These are phyloP conservation scores for Cerceris ruficornis DNA, from an alignment of 2,888 invertebrate genomes.

Conservation along the genomic window DNA sequence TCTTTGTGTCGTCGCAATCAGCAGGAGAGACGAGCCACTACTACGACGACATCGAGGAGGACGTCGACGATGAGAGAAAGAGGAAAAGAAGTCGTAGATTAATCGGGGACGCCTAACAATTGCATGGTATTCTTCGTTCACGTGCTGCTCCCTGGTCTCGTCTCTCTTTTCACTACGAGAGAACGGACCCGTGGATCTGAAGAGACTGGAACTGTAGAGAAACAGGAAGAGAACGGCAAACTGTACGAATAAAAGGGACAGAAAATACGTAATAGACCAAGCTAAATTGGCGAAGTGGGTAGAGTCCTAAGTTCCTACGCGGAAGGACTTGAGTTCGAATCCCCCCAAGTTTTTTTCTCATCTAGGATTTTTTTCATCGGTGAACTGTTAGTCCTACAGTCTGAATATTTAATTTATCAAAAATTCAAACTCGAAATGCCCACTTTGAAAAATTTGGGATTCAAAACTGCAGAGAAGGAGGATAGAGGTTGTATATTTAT, in stretches of 20 bases:
- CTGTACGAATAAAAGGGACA: conserved; percentile 28
- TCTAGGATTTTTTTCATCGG: no score
- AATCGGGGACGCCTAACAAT: conserved; percentile 65
- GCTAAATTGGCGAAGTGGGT: no score
- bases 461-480: conserved; percentile 4
- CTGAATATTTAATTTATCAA: no score
- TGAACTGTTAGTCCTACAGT: no score
- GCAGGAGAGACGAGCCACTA: conserved; percentile 36
- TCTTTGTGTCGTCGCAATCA: conserved; percentile 50
- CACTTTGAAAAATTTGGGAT: no score
- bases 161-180: conserved; percentile 48
- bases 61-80: conserved; percentile 8
- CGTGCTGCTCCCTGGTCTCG: conserved; percentile 41
- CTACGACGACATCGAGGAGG: conserved; percentile 22
- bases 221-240: conserved; percentile 23
- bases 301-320: no score
- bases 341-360: no score
- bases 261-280: no score
- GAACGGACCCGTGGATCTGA: conserved; percentile 47
- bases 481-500: no score
- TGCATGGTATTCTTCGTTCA: conserved; percentile 59
- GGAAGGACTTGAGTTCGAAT: no score
- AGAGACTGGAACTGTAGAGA: conserved; percentile 29
- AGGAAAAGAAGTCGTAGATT: conserved; percentile 59
- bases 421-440: no score